phyloP scores from a whole-genome alignment of 2,113 vertebrate genomes.

The Callopanchax toddi region DNA sequence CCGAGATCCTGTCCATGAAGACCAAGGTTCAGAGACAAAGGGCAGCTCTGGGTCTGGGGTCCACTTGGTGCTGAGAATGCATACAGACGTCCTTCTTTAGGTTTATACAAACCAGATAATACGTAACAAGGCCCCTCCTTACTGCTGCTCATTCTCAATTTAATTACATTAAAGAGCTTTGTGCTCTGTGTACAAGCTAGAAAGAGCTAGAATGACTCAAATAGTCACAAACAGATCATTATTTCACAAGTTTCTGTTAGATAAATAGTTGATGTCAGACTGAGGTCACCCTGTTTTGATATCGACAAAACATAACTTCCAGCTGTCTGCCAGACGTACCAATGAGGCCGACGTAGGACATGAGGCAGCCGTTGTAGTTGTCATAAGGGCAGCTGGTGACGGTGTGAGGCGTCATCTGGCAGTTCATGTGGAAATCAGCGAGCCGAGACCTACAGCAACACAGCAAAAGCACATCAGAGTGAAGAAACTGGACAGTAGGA shows the following conservation, averaged over 20 bases:
- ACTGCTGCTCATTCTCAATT: too few species aligned
- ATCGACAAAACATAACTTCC: not conserved
- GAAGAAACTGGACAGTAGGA: not conserved
- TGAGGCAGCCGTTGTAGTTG: constrained; percentile 92
- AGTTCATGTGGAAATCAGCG: constrained; percentile 93
- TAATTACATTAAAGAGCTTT: not conserved
- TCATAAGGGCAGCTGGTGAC: constrained; percentile 87
- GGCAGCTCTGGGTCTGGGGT: too few species aligned
- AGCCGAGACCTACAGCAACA: constrained; percentile 85
- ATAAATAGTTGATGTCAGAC: not conserved
- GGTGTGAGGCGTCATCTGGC: constrained; percentile 85
- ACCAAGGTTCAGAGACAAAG: too few species aligned
- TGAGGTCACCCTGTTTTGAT: not conserved
- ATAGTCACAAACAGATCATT: not conserved
- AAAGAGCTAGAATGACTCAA: not conserved
- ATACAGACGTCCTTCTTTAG: too few species aligned
- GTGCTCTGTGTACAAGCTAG: not conserved
- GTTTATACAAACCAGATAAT: too few species aligned
- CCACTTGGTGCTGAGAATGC: too few species aligned
- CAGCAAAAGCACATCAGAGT: not conserved
- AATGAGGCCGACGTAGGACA: constrained; percentile 90
- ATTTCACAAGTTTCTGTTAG: not conserved
- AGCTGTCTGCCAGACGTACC: constrained; percentile 78
- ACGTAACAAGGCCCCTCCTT: too few species aligned
- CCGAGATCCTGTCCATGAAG: too few species aligned